phyloP scores from a whole-genome alignment of 2,888 invertebrate species.

The Lycaena phlaeas region DNA sequence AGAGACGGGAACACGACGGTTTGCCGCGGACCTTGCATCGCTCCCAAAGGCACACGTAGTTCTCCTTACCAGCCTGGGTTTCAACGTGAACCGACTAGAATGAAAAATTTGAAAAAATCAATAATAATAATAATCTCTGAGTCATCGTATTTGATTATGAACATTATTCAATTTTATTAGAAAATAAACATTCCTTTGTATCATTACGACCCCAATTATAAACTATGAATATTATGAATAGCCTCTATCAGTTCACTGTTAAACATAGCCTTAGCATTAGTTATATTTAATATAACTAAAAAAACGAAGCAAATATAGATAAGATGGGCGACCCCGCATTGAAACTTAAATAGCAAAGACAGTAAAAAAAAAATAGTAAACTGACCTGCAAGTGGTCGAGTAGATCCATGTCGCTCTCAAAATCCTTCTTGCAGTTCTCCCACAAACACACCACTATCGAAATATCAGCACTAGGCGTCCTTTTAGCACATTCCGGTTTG shows the following conservation, averaged over 20 bases:
- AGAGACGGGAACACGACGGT: slow-evolving; percentile 91
- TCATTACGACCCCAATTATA: too few relatives aligned
- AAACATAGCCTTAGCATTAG: too few relatives aligned
- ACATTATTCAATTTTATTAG: too few relatives aligned
- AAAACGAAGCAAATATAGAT: too few relatives aligned
- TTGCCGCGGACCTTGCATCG: slow-evolving; percentile 96
- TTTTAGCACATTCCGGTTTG: slow-evolving; percentile 41
- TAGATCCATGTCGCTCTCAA: slow-evolving; percentile 85
- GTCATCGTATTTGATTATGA: too few relatives aligned
- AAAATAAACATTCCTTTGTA: too few relatives aligned
- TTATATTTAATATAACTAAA: too few relatives aligned
- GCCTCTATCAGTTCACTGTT: too few relatives aligned
- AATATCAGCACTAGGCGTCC: slow-evolving; percentile 55
- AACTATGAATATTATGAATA: too few relatives aligned
- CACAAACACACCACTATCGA: slow-evolving; percentile 79
- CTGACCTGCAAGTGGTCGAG: slow-evolving; percentile 89
- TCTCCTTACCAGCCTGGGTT: slow-evolving; percentile 86
- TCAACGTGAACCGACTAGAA: slow-evolving; percentile 85
- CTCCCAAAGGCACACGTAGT: slow-evolving; percentile 93
- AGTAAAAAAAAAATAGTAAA: slow-evolving; percentile 8
- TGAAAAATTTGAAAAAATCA: not conserved
- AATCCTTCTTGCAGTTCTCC: slow-evolving; percentile 85
- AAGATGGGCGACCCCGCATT: too few relatives aligned
- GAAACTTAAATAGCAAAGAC: too few relatives aligned
- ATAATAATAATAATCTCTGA: too few relatives aligned